phyloP scores from a whole-genome alignment of 2,888 invertebrate genomes.

The Tinea semifulvella region DNA sequence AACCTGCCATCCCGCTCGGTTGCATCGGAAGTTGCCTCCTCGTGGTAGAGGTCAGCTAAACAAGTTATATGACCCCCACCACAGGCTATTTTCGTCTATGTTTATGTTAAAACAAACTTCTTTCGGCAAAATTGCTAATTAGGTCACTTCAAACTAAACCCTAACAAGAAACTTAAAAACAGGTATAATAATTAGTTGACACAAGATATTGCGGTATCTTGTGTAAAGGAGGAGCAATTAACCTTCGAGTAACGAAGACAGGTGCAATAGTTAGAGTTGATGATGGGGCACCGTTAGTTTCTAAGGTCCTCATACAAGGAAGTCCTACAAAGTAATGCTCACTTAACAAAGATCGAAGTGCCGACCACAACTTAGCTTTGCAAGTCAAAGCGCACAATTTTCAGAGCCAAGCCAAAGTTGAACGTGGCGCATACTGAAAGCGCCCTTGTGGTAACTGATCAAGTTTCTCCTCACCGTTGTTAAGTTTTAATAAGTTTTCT shows the following conservation, averaged over 20 bases:
- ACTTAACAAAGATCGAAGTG: constrained; percentile 23
- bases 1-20: no score
- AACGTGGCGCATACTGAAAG: constrained; percentile 1
- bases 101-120: no score
- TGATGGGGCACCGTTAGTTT: constrained; percentile 6
- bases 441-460: constrained; percentile 11
- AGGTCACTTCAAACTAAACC: not conserved
- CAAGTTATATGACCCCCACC: no score
- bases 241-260: not conserved
- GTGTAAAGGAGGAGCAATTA: not conserved
- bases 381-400: constrained; percentile 10
- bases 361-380: constrained; percentile 27
- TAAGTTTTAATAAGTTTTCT: constrained; percentile 12
- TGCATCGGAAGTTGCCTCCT: no score
- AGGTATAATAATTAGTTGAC: not conserved
- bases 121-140: not conserved
- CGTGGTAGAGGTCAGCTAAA: no score
- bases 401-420: constrained; percentile 6
- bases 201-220: no score
- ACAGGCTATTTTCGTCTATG: no score
- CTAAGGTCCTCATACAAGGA: constrained; percentile 20
- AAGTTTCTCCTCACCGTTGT: constrained; percentile 3
- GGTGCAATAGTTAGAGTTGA: not conserved
- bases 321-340: constrained; percentile 35
- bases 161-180: not conserved